Conservation (phyloP, 2,888 invertebrate genomes). For the Agonopterix alstromeriana region DNA sequence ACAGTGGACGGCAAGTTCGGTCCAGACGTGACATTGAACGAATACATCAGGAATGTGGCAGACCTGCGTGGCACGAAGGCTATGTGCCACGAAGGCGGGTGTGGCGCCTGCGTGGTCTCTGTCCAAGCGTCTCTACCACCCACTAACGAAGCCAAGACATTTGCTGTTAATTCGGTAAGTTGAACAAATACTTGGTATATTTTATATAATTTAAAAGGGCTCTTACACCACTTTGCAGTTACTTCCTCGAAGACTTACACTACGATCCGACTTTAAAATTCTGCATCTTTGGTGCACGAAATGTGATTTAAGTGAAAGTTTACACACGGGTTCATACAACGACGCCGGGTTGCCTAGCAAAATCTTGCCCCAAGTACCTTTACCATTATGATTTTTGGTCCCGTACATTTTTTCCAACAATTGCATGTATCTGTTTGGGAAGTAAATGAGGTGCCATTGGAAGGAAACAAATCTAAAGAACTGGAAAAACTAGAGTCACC, state of each 20-base stretch:
- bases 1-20: conserved; percentile 46
- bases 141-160: conserved; percentile 52
- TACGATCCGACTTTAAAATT: no score
- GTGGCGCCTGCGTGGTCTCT: conserved; percentile 81
- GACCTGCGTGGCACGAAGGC: conserved; percentile 81
- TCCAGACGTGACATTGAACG: conserved; percentile 78
- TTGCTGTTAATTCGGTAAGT: conserved; percentile 80
- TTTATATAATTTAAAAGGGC: neutral
- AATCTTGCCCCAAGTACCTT: no score
- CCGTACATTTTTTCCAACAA: no score
- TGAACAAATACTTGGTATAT: neutral
- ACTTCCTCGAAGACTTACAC: neutral
- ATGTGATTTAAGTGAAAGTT: no score
- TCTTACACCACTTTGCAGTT: neutral
- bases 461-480: no score
- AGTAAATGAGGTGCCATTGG: no score
- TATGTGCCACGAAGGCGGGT: conserved; percentile 86
- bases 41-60: conserved; percentile 78
- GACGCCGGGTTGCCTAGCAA: no score
- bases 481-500: no score
- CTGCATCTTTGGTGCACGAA: no score
- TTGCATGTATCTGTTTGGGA: no score
- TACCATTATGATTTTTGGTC: no score
- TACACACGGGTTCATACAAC: no score
- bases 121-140: conserved; percentile 28